Base-by-base conservation (phyloP, 2,888 invertebrate species). In the Cerceris rybyensis region DNA sequence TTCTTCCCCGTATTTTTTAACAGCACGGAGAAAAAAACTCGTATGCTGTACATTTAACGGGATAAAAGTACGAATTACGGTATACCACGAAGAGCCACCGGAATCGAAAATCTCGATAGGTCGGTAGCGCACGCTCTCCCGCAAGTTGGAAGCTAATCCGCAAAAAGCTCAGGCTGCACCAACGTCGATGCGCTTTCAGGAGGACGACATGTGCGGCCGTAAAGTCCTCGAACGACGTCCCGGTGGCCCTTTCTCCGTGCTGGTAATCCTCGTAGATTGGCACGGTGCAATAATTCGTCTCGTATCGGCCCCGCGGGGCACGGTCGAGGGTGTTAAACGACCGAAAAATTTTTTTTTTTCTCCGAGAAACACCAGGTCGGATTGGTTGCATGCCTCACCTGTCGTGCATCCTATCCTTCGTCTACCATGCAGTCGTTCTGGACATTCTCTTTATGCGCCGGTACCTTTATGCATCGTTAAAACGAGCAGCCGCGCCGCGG, bases 211-310 rank as follows among this genome's bases (percentile, higher is more conserved):
- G 77, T 63, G 63, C 63, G 66, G 60, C 69, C 70, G 82, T 82
- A 82, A 84, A 85, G 74, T 84, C 75, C 69, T 69, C 69, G 73
- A 81, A 82, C 84, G 79, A 79, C 69, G 70, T 85, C 77, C 85
- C 75, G 63, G 60, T 59, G 78, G 75, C 67, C 79, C 76, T 86
- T 83, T 79, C 75, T 65, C 66, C 52, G 65, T 49, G 43, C 76
- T 59, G 61, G 84, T 86, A 86, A 82, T 86, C 80, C 84, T 71
- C 71, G 75, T 73, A 80, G 80, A 86, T 84, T 86, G 86, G 80
- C 80, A 74, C 80, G 68, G 72, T 46, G 80, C 78, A 87, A 86
- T 87, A 85, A 87, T 85, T 87, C 80, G 78, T 76, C 77, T 59
- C 54, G 82, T 85, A 81, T 84, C 82, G 79, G 79, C 59, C 85